Conservation (phyloP, 2,888 invertebrate genomes). For the Helleia helle region DNA sequence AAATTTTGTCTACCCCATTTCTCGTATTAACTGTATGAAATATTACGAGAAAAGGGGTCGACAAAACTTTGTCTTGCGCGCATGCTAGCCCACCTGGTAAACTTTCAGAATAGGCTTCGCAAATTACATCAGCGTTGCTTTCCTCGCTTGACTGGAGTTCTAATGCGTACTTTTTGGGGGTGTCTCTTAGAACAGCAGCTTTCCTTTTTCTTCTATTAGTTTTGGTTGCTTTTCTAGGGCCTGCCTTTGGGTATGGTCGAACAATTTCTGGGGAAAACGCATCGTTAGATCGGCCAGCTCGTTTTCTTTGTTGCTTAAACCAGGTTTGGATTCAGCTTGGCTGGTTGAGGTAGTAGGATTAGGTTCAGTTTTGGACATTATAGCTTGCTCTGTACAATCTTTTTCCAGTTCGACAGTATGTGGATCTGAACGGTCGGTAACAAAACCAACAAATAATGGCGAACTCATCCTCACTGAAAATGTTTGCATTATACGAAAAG, state of each 20-base stretch:
- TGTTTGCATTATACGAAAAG: constrained; percentile 19
- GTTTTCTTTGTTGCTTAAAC: constrained; percentile 23
- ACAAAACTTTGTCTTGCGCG: no score
- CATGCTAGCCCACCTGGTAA: no score
- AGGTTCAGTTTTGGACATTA: constrained; percentile 17
- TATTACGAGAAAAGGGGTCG: no score
- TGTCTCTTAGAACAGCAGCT: constrained; percentile 21
- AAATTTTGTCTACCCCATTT: no score
- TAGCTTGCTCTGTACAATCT: constrained; percentile 19
- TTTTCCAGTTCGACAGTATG: constrained; percentile 16
- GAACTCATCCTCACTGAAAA: constrained; percentile 19
- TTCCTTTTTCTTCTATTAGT: constrained; percentile 21
- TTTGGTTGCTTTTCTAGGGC: constrained; percentile 20
- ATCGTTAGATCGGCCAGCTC: constrained; percentile 14
- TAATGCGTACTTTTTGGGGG: constrained; percentile 20
- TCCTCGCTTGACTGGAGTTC: constrained; percentile 23
- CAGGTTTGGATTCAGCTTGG: constrained; percentile 22
- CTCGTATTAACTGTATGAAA: no score
- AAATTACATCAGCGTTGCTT: constrained; percentile 23
- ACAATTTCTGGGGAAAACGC: constrained; percentile 23
- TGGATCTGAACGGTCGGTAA: constrained; percentile 22
- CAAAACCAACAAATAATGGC: constrained; percentile 24
- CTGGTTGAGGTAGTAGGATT: constrained; percentile 20
- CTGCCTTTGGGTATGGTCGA: constrained; percentile 23
- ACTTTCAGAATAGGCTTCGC: constrained; percentile 24